Evolutionary conservation across 2,113 vertebrate genomes (phyloP), one percentile per base, ranked within the genome.

Genomic region (Rhinoderma darwinii): DNA sequence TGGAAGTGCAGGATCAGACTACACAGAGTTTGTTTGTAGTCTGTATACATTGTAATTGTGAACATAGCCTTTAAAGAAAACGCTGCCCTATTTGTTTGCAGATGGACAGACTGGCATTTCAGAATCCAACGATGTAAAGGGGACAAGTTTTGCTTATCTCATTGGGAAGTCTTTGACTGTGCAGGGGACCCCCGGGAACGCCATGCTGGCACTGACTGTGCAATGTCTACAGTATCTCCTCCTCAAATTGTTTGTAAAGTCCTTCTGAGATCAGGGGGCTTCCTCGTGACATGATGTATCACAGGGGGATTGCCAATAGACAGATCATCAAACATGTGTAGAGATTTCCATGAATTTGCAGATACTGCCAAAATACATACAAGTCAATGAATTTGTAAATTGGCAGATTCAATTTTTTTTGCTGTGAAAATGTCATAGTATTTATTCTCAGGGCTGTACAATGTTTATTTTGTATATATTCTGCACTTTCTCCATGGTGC

Each of bases 231-330:
- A n/a, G n/a, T n/a, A 25, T n/a, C 51, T 76, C 59, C 35, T 54
- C 83, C 32, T 73, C 15, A 54, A 32, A 8, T 35, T 83, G 47
- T 74, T 73, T 75, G 47, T 84, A 72, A 27, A 73, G 39, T 73
- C 44, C 2, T 17, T 22, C 5, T 20, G 70, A 54, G 72, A 41
- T 84, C 73, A 74, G 63, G 54, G 72, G 84, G 27, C 41, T 85
- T 66, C 83, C 83, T 84, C 47, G 2, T 43, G 72, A 61, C 35
- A 61, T n/a, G 50, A 84, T 54, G 44, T 37, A 54, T 74, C 72
- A 59, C 39, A 61, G 37, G 73, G 72, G 73, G 14, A 61, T 35
- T 84, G 83, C 83, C 72, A 76, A 63, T 32, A 63, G 72, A 76
- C 54, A 76, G 39, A 37, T 41, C 73, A 43, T 84, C 73, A 84